phyloP scores from a whole-genome alignment of 1,140 invertebrate genomes.

The Cotesia chilonis region DNA sequence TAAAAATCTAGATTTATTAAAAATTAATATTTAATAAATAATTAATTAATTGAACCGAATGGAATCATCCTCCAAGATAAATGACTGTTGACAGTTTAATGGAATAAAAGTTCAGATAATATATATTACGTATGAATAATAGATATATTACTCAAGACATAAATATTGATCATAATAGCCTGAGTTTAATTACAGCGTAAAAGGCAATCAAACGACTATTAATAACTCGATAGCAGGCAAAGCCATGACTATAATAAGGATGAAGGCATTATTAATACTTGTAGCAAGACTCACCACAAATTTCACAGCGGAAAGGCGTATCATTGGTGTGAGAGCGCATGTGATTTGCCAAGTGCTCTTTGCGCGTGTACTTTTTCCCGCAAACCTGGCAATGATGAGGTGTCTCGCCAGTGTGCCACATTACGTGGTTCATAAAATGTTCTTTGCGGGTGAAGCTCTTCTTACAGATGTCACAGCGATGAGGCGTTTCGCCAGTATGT shows the following conservation, averaged over 20 bases:
- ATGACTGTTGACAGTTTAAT: too few species aligned
- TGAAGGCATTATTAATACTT: neutral
- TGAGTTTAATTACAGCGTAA: too few species aligned
- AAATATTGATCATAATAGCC: too few species aligned
- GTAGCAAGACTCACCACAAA: conserved; percentile 71
- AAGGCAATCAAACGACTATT: too few species aligned
- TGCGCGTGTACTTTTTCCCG: conserved; percentile 80
- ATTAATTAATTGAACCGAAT: neutral
- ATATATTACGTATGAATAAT: too few species aligned
- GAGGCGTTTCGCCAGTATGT: conserved; percentile 79
- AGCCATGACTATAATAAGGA: neutral
- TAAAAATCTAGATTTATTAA: neutral
- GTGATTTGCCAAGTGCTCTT: conserved; percentile 80
- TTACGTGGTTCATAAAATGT: conserved; percentile 73
- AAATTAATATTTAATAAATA: conserved; percentile 7
- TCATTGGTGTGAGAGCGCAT: conserved; percentile 86
- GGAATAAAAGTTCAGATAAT: too few species aligned
- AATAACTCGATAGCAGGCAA: too few species aligned
- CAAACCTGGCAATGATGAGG: conserved; percentile 79
- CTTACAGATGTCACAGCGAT: conserved; percentile 77
- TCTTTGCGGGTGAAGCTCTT: conserved; percentile 75
- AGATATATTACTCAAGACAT: too few species aligned
- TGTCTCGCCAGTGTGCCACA: conserved; percentile 78
- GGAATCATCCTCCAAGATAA: too few species aligned
- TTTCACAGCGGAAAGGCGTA: conserved; percentile 80